Conservation (phyloP, 2,113 vertebrate genomes). For the Dromas ardeola region DNA sequence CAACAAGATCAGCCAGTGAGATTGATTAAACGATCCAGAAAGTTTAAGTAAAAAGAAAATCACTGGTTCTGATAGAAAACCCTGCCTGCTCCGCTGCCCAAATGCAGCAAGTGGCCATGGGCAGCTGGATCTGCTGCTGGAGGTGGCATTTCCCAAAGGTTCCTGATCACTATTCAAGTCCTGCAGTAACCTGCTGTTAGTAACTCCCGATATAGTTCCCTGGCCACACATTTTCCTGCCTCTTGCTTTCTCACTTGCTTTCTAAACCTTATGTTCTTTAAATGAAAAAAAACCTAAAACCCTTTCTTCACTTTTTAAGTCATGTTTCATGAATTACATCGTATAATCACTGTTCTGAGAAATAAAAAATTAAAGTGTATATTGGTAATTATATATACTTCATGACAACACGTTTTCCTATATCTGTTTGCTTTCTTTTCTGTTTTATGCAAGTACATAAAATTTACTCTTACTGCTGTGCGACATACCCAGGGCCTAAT, state of each 20-base stretch:
- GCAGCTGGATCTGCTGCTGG: conserved; percentile 24
- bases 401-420: background rate
- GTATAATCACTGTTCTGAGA: background rate
- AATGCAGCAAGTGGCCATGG: background rate
- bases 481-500: background rate
- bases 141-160: background rate
- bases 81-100: background rate
- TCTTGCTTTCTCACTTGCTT: background rate
- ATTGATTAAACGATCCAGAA: background rate
- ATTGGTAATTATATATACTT: background rate
- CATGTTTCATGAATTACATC: background rate
- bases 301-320: background rate
- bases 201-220: conserved; percentile 36
- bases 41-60: background rate
- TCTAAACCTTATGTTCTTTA: background rate
- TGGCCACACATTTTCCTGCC: background rate
- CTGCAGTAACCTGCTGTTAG: conserved; percentile 29
- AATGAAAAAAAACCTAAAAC: background rate
- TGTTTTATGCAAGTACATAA: background rate
- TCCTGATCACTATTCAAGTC: conserved; percentile 34
- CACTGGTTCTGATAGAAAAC: background rate
- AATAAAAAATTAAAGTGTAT: background rate
- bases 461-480: background rate
- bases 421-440: background rate
- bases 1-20: background rate